A percentile compares a stretch with the other conserved stretches of the same genome.
These are phyloP conservation scores for Eptatretus atami DNA, from an alignment of 2,797 vertebrate genomes.

Conservation along the genomic window DNA sequence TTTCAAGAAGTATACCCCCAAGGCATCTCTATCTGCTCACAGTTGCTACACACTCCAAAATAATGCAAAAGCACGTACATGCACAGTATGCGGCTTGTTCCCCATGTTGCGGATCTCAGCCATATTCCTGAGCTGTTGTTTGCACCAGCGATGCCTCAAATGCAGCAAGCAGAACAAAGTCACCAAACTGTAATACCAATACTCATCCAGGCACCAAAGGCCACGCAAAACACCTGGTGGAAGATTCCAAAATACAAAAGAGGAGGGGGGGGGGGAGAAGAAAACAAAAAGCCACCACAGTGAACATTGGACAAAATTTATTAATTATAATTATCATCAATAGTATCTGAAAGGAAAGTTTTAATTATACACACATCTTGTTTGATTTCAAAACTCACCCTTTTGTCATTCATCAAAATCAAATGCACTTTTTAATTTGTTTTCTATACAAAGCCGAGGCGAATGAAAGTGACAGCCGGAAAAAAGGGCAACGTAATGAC, in stretches of 20 bases:
- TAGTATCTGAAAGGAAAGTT: background rate
- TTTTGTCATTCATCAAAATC: too few species aligned
- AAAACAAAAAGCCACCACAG: background rate
- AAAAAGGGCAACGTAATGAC: too few species aligned
- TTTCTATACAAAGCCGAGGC: too few species aligned
- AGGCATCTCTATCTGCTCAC: too few species aligned
- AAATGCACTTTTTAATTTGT: too few species aligned
- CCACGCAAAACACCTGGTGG: constrained; percentile 60
- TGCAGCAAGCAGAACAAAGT: constrained; percentile 79
- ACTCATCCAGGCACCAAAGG: constrained; percentile 82
- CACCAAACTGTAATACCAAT: constrained; percentile 96
- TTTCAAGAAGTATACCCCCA: too few species aligned
- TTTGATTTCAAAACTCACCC: too few species aligned
- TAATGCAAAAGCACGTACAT: constrained; percentile 17
- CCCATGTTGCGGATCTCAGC: constrained; percentile 80
- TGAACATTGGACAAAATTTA: background rate
- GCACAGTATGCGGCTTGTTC: constrained; percentile 71
- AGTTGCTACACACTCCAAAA: too few species aligned
- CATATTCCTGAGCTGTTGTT: constrained; percentile 86
- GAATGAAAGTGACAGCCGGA: too few species aligned
- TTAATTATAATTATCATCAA: background rate
- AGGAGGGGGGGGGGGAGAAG: background rate
- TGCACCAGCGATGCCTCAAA: constrained; percentile 87
- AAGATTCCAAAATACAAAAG: fast-evolving
- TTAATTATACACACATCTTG: background rate